Conservation (phyloP, 2,797 vertebrate genomes). For the Cichlasoma orientale region DNA sequence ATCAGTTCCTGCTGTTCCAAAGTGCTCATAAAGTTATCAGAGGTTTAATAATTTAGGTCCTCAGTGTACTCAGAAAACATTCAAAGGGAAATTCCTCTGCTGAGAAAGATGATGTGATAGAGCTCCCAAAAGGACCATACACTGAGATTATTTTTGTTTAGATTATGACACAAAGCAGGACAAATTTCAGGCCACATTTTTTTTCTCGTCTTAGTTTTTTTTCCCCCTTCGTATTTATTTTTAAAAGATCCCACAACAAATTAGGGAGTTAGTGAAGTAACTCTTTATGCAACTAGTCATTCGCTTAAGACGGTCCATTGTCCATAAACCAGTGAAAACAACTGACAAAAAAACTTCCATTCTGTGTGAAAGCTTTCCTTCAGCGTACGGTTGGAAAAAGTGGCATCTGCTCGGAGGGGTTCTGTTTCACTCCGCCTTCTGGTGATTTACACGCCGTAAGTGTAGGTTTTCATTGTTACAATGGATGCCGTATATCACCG, state of each 20-base stretch:
- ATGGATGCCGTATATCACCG: slow-evolving; percentile 29
- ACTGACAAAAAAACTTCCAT: neutral
- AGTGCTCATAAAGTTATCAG: neutral
- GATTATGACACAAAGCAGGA: neutral
- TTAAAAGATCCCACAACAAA: neutral
- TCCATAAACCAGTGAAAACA: neutral
- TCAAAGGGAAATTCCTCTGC: neutral
- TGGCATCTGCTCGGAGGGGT: slow-evolving; percentile 12
- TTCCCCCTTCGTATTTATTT: neutral
- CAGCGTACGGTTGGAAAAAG: slow-evolving; percentile 16
- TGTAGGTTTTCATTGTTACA: slow-evolving; percentile 42
- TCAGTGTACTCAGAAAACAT: neutral
- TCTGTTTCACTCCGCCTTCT: slow-evolving; percentile 34
- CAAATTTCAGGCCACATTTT: neutral
- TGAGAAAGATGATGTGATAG: neutral
- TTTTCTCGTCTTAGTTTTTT: neutral
- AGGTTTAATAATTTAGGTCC: neutral
- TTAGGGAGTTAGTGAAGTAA: neutral
- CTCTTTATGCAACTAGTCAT: neutral
- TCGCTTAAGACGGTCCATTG: slow-evolving; percentile 4
- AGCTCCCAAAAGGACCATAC: neutral
- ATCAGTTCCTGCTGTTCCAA: neutral
- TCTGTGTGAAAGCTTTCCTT: slow-evolving; percentile 1
- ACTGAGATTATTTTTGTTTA: neutral
- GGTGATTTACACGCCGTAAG: slow-evolving; percentile 36